Evolutionary conservation across 1,140 invertebrate genomes (phyloP).

Genomic region (Eupristina koningsbergeri): DNA sequence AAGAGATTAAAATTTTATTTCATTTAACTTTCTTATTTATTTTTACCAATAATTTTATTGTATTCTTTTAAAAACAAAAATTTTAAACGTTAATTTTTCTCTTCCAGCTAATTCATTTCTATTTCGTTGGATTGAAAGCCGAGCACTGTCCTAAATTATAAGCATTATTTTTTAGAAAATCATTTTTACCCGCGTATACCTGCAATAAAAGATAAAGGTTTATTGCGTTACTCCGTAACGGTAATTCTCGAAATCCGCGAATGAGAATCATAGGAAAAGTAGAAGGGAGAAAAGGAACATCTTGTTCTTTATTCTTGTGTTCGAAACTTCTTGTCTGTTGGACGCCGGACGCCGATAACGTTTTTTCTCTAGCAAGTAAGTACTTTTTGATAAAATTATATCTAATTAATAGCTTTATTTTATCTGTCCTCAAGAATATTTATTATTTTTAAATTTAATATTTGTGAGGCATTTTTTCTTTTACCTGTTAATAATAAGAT

Average conservation of each 20-base stretch:
- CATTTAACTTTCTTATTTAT: too few relatives aligned
- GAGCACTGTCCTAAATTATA: too few relatives aligned
- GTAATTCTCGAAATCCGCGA: not conserved
- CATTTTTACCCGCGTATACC: not conserved
- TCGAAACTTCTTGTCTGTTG: conserved; percentile 22
- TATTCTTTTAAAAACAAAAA: too few relatives aligned
- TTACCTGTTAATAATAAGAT: not conserved
- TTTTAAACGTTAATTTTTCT: too few relatives aligned
- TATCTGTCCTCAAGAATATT: not conserved
- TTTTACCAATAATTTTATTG: too few relatives aligned
- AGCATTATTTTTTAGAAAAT: not conserved
- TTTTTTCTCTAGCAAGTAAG: conserved; percentile 1
- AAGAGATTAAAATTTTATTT: too few relatives aligned
- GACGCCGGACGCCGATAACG: conserved; percentile 30
- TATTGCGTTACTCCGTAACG: not conserved
- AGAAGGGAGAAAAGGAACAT: not conserved
- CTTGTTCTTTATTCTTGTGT: not conserved
- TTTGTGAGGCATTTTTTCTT: not conserved
- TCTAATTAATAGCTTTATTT: too few relatives aligned
- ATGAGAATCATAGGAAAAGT: not conserved
- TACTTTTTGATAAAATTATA: not conserved
- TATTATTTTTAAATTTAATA: not conserved
- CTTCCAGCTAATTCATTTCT: too few relatives aligned
- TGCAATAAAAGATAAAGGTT: not conserved
- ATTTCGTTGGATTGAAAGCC: too few relatives aligned